phyloP scores from a whole-genome alignment of 1,140 invertebrate species.

The Phymorhynchus buccinoides region DNA sequence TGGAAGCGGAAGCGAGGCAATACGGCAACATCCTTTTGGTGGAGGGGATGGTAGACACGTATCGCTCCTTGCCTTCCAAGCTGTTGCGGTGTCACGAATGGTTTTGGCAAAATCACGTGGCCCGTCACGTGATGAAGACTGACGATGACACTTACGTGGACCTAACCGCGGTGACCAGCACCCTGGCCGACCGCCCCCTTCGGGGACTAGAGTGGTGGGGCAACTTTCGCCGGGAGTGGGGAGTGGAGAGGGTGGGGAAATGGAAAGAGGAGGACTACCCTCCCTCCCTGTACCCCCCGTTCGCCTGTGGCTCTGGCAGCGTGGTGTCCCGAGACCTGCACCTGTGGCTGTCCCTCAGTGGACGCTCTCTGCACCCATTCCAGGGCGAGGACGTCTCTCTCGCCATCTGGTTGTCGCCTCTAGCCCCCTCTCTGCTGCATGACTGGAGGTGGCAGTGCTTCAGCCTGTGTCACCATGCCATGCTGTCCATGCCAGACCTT shows the following conservation, averaged over 20 bases:
- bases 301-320: conserved; percentile 68
- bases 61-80: too few species aligned
- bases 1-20: too few species aligned
- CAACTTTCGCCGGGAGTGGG: conserved; percentile 64
- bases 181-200: not conserved
- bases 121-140: not conserved
- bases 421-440: conserved; percentile 25
- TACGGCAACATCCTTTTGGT: too few species aligned
- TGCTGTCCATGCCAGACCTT: conserved; percentile 55
- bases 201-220: not conserved
- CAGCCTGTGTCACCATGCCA: conserved; percentile 47
- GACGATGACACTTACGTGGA: not conserved
- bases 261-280: conserved; percentile 61
- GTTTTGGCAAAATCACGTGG: not conserved
- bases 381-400: conserved; percentile 50
- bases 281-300: conserved; percentile 58
- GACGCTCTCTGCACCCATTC: conserved; percentile 47
- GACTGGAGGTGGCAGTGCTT: conserved; percentile 55
- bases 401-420: conserved; percentile 1
- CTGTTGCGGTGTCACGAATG: too few species aligned
- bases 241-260: conserved; percentile 61
- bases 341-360: conserved; percentile 57
- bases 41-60: too few species aligned
- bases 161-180: not conserved
- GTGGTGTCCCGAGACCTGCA: conserved; percentile 60